These are phyloP conservation scores for Salminus brasiliensis DNA, from an alignment of 2,113 vertebrate genomes.

Conservation along the genomic window DNA sequence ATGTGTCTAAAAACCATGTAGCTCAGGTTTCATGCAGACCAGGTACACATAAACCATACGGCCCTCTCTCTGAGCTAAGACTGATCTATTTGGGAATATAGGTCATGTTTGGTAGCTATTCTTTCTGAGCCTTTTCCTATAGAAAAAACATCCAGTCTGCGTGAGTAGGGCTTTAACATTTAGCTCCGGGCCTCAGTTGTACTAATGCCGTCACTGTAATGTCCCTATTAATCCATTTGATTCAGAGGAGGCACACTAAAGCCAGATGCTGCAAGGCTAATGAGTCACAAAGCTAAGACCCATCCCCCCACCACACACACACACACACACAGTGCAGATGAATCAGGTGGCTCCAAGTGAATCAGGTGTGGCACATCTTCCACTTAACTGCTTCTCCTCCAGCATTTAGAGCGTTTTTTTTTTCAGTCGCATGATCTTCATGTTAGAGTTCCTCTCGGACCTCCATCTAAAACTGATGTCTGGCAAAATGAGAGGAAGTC, in stretches of 20 bases:
- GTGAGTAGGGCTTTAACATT: constrained; percentile 21
- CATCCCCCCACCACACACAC: constrained; percentile 1
- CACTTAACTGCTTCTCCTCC: background rate
- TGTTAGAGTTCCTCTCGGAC: background rate
- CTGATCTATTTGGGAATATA: constrained; percentile 48
- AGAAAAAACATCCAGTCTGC: constrained; percentile 21
- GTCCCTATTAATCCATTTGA: constrained; percentile 45
- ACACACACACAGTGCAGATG: constrained; percentile 6
- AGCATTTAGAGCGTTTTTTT: background rate
- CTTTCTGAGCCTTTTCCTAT: constrained; percentile 16
- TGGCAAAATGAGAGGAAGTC: background rate
- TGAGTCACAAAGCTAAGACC: constrained; percentile 47
- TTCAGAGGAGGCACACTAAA: constrained; percentile 29
- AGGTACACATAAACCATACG: constrained; percentile 1
- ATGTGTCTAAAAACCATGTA: background rate
- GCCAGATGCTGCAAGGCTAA: constrained; percentile 46
- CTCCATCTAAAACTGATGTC: constrained; percentile 21
- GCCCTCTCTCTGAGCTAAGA: background rate
- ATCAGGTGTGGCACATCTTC: constrained; percentile 33
- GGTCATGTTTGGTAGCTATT: constrained; percentile 47
- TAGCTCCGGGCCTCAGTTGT: constrained; percentile 31
- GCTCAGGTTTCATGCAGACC: background rate
- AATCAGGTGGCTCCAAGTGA: constrained; percentile 12
- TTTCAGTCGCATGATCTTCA: background rate
- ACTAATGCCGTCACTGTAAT: constrained; percentile 43